Base-by-base conservation (phyloP, 2,113 vertebrate species). In the Boleophthalmus pectinirostris region DNA sequence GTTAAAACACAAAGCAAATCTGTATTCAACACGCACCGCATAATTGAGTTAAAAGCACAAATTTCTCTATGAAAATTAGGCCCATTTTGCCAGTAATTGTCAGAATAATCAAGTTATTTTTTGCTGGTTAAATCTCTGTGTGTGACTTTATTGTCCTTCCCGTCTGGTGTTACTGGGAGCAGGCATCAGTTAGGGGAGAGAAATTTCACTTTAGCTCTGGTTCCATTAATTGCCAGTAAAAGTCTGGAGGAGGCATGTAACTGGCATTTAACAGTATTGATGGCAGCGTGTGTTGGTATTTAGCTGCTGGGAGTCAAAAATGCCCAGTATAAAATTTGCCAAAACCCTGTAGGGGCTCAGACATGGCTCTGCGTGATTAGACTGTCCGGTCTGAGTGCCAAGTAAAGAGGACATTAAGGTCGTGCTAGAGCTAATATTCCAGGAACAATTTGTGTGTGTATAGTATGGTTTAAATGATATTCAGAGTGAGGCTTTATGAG, bases 201-300 rank as follows among this genome's bases (percentile, higher is more conserved):
- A 73, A 38, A 80, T 75, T 69, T 67, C 71, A 61, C 74, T 58
- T 82, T 87, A 77, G 72, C 66, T 78, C 69, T 68, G 18, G 12
- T 66, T 77, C 66, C 80, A 76, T 84, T 86, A 81, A 84, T 86
- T 87, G 79, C 79, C 79, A 74, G 85, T 78, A 73, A 61, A 78
- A 87, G 82, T 82, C 75, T 76, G 60, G 69, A 79, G 75, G 72
- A 78, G 78, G 79, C 86, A 71, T 87, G 87, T 84, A 81, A 91
- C 89, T 90, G 87, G 86, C 83, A 90, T 91, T 89, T 86, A 86
- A 84, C 74, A 46, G 82, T 57, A 88, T 75, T 82, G 87, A 92
- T 84, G 79, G 79, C 84, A 87, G 81, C 88, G 84, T 84, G 85
- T 87, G 88, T 78, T 91, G 83, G 79, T 85, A 83, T 91, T 90